Conservation (phyloP, 2,113 vertebrate genomes). For the Heptranchias perlo region DNA sequence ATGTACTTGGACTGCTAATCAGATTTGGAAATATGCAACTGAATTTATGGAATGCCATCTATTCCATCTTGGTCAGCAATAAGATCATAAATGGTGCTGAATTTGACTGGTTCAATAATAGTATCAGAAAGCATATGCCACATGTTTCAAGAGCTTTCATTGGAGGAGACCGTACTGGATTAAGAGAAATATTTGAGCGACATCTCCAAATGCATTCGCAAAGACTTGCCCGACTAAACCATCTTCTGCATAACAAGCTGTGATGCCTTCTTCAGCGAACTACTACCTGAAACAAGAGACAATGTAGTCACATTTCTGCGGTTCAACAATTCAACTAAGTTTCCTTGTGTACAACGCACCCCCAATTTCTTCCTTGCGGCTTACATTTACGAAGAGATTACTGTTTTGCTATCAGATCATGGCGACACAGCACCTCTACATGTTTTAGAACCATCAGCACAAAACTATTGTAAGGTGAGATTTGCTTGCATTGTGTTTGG, state of each 20-base stretch:
- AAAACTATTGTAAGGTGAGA: not conserved
- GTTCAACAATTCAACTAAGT: too few relatives aligned
- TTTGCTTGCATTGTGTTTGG: too few relatives aligned
- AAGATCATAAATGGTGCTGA: not conserved
- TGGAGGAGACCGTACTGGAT: not conserved
- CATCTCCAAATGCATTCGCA: not conserved
- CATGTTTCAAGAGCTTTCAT: not conserved
- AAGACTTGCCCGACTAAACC: not conserved
- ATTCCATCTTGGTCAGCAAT: not conserved
- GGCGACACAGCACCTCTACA: not conserved
- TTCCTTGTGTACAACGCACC: not conserved
- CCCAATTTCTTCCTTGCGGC: not conserved
- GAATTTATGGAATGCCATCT: not conserved
- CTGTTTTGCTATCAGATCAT: not conserved
- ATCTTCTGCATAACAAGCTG: not conserved
- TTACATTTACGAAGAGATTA: not conserved
- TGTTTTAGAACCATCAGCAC: not conserved
- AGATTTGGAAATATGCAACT: not conserved
- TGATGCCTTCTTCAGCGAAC: not conserved
- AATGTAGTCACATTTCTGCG: not conserved
- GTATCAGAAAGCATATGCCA: not conserved
- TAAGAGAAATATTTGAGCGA: not conserved
- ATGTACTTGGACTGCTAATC: not conserved
- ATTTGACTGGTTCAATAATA: not conserved
- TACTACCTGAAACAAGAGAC: not conserved